Conservation (phyloP, 2,888 invertebrate genomes). For the Coecobrya sp. region DNA sequence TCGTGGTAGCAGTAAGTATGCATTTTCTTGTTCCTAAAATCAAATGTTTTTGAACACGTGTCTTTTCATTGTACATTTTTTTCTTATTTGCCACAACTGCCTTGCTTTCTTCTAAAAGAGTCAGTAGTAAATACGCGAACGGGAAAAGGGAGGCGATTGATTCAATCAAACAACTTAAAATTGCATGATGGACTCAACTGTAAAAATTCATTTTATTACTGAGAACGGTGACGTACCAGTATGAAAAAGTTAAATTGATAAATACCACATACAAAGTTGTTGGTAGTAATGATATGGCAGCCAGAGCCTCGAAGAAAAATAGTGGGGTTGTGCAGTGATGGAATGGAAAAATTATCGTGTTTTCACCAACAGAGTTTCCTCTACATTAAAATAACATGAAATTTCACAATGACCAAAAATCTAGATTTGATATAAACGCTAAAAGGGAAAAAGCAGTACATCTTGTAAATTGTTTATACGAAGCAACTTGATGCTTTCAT, state of each 20-base stretch:
- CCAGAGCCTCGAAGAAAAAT: background rate
- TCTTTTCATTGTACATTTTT: slow-evolving; percentile 6
- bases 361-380: slow-evolving; percentile 17
- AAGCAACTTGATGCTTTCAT: slow-evolving; percentile 72
- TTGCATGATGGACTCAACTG: slow-evolving; percentile 59
- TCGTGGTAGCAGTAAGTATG: background rate
- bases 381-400: slow-evolving; percentile 19
- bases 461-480: slow-evolving; percentile 41
- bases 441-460: slow-evolving; percentile 45
- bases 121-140: background rate
- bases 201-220: slow-evolving; percentile 68
- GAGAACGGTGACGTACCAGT: background rate
- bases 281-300: background rate
- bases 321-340: background rate
- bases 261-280: background rate
- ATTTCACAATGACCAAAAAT: slow-evolving; percentile 41
- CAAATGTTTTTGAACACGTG: slow-evolving; percentile 43
- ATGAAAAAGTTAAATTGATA: slow-evolving; percentile 21
- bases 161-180: slow-evolving; percentile 76
- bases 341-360: slow-evolving; percentile 36
- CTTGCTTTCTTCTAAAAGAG: background rate
- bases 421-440: background rate
- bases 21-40: background rate
- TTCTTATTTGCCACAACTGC: background rate
- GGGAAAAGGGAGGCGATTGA: background rate